These are phyloP conservation scores for Crotalus viridis DNA, from an alignment of 2,113 vertebrate genomes.

Conservation along the genomic window DNA sequence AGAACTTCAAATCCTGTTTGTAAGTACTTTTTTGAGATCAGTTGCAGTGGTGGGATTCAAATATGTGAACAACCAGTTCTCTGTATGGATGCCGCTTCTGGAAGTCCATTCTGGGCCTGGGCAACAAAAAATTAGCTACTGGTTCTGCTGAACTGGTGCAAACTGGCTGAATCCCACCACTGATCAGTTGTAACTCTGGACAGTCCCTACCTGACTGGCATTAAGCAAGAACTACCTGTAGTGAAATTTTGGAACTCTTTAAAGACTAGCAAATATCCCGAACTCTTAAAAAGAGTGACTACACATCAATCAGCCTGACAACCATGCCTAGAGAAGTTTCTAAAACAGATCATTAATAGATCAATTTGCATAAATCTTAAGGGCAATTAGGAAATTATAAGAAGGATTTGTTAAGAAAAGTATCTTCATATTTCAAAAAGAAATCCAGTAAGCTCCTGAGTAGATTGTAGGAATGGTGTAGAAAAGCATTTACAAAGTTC, in stretches of 20 bases:
- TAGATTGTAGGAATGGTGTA: not conserved
- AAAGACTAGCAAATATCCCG: not conserved
- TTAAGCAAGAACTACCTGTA: not conserved
- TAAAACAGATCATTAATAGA: not conserved
- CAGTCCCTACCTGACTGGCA: not conserved
- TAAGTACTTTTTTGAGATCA: not conserved
- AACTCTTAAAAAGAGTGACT: not conserved
- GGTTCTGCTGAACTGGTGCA: no score
- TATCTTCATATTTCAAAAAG: not conserved
- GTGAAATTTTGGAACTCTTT: not conserved
- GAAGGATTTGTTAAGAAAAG: not conserved
- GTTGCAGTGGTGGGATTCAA: no score
- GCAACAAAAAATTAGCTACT: no score
- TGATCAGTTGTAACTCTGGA: not conserved
- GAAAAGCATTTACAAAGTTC: not conserved
- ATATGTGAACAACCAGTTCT: no score
- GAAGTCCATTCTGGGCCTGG: no score
- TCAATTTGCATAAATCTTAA: not conserved
- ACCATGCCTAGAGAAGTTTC: not conserved
- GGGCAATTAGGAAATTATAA: not conserved
- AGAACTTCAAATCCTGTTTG: not conserved
- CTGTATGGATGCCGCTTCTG: no score
- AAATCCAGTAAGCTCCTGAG: not conserved
- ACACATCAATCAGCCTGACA: not conserved
- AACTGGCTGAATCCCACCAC: no score